Percentiles rank a stretch among this genome's conserved stretches.
Evolutionary conservation across 2,888 invertebrate species (phyloP).

Genomic region (Diaphora mendica): DNA sequence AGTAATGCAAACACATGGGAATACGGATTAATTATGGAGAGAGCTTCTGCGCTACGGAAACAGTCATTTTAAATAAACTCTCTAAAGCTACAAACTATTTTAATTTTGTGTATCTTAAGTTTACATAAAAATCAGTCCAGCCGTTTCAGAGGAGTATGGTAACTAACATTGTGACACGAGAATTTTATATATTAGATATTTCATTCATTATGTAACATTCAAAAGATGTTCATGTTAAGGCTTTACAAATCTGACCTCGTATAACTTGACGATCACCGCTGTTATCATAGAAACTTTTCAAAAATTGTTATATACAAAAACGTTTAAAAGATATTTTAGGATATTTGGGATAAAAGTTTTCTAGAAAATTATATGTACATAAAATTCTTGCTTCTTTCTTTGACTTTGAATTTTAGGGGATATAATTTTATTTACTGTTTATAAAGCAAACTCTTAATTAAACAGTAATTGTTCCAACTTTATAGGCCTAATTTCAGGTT

Average conservation of each 20-base stretch:
- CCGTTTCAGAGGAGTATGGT: too few relatives aligned
- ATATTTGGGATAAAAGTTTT: background rate
- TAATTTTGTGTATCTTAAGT: conserved; percentile 19
- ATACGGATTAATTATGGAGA: conserved; percentile 54
- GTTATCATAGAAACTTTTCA: too few relatives aligned
- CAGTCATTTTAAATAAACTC: conserved; percentile 41
- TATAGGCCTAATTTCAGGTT: background rate
- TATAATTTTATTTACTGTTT: background rate
- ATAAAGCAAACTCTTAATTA: background rate
- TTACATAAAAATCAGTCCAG: too few relatives aligned
- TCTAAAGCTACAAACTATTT: conserved; percentile 32
- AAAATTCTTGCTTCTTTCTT: background rate
- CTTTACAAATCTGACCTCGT: too few relatives aligned
- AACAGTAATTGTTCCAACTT: background rate
- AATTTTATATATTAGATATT: too few relatives aligned
- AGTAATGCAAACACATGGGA: conserved; percentile 51
- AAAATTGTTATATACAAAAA: too few relatives aligned
- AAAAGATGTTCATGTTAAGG: too few relatives aligned
- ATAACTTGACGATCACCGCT: too few relatives aligned
- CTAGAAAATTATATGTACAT: too few relatives aligned
- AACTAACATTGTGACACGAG: too few relatives aligned
- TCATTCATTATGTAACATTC: background rate
- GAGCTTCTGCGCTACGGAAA: conserved; percentile 42
- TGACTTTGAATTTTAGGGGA: background rate
- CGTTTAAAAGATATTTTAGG: too few relatives aligned